Evolutionary conservation across 2,888 invertebrate genomes (phyloP), one percentile per base, ranked within the genome.

Genomic region (Dorcus parallelipipedus): DNA sequence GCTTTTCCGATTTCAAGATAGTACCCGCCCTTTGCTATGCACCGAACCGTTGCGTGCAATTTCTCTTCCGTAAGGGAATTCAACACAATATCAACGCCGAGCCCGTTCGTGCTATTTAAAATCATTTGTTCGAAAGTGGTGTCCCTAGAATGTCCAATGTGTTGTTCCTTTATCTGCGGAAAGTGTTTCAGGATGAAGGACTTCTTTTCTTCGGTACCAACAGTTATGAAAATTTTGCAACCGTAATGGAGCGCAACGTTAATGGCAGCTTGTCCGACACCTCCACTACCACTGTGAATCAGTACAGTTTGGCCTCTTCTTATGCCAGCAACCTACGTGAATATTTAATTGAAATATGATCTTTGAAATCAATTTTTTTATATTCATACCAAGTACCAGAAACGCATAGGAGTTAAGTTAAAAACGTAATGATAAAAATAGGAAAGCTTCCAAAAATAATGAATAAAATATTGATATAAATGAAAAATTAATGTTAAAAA

Each of bases 1-100:
- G 86, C 89, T 78, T 93, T 93, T 49, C 93, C 93, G 59, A 94
- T 92, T 79, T 94, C 93, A 52, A 93, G 76, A 76, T 94, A 94
- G 59, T 87, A 81, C 5, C 93, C 87, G 1, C 81, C 77, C 2
- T 66, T 61, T 0, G 80, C 84, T 7, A 88, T 73, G 64, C 87
- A 88, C 2, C 85, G 79, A 0, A 86, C 73, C 0, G 87, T 86
- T 0, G 86, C 90, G 71, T 86, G 83, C 1, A 97, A 81, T 76
- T 95, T 95, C 47, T 97, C 95, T 70, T 93, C 95, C 1, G 95
- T 86, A 52, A 97, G 79, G 0, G 95, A 95, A 77, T 97, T 97
- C 7, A 94, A 79, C 9, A 97, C 90, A 57, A 96, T 79, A 78
- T 98, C 92, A 4, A 97, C 97, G 59, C 96, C 96, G 68, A 84